These are phyloP conservation scores for Indri indri DNA, from an alignment of 2,113 vertebrate species.

Conservation along the genomic window DNA sequence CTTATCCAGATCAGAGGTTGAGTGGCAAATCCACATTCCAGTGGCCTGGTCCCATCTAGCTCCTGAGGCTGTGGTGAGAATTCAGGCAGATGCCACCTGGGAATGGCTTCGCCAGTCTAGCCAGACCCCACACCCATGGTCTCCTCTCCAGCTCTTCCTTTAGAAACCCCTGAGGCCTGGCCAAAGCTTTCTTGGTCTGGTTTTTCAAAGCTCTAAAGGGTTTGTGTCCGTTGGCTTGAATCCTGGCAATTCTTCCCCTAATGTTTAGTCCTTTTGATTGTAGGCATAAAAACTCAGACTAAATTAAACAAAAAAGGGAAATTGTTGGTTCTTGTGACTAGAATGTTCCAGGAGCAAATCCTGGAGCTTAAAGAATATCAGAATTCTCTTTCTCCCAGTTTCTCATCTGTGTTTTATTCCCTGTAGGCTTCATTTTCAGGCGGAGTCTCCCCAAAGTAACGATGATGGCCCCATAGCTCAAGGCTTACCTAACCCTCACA, in stretches of 20 bases:
- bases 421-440: neutral
- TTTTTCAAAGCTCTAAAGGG: neutral
- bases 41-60: neutral
- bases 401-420: neutral
- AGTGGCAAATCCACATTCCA: no score
- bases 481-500: neutral
- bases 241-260: conserved; percentile 51
- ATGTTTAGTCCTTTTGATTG: neutral
- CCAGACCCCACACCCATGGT: neutral
- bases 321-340: neutral
- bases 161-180: neutral
- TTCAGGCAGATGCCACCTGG: neutral
- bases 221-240: neutral
- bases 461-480: neutral
- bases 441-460: neutral
- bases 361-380: neutral
- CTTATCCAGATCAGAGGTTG: neutral
- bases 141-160: neutral
- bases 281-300: conserved; percentile 40
- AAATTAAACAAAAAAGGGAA: conserved; percentile 22
- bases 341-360: neutral
- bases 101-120: neutral
- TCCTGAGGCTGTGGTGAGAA: neutral
- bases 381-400: neutral
- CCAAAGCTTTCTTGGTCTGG: neutral